Percentiles rank a stretch among this genome's conserved stretches.
Evolutionary conservation across 37 sponge, comb jelly and placozoan species (phyloP).

Genomic region (Oopsacas minuta): DNA sequence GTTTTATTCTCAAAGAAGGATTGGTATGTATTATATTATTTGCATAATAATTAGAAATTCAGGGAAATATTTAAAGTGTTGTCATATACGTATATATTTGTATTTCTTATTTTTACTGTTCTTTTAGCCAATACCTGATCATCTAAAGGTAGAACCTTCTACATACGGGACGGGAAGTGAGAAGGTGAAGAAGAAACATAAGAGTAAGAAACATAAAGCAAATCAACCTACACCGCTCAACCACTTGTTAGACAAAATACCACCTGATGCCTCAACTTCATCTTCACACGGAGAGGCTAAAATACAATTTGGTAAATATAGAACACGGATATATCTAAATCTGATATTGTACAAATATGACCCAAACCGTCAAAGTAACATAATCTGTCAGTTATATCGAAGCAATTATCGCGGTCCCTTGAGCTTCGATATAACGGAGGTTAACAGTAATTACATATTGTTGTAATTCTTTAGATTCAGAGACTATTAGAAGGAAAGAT

Average conservation of each 20-base stretch:
- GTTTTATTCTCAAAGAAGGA: slow-evolving; percentile 15
- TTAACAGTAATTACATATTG: too few relatives aligned
- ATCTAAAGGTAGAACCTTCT: not conserved
- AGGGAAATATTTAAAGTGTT: not conserved
- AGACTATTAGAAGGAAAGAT: not conserved
- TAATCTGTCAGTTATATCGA: too few relatives aligned
- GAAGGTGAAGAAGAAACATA: not conserved
- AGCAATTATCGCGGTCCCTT: too few relatives aligned
- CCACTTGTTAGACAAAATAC: slow-evolving; percentile 2
- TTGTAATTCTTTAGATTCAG: not conserved
- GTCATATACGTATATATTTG: not conserved
- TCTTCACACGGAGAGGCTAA: not conserved
- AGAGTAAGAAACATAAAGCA: not conserved
- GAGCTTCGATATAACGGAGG: too few relatives aligned
- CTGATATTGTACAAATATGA: too few relatives aligned
- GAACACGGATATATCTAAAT: too few relatives aligned
- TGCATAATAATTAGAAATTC: too few relatives aligned
- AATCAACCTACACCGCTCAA: not conserved
- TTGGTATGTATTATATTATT: not conserved
- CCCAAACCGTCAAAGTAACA: too few relatives aligned
- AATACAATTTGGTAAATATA: not conserved
- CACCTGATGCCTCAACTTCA: not conserved
- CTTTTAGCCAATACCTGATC: not conserved
- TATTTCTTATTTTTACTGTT: not conserved
- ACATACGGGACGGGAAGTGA: not conserved